These are phyloP conservation scores for Trematomus loennbergii DNA, from an alignment of 2,113 vertebrate genomes.

Conservation along the genomic window DNA sequence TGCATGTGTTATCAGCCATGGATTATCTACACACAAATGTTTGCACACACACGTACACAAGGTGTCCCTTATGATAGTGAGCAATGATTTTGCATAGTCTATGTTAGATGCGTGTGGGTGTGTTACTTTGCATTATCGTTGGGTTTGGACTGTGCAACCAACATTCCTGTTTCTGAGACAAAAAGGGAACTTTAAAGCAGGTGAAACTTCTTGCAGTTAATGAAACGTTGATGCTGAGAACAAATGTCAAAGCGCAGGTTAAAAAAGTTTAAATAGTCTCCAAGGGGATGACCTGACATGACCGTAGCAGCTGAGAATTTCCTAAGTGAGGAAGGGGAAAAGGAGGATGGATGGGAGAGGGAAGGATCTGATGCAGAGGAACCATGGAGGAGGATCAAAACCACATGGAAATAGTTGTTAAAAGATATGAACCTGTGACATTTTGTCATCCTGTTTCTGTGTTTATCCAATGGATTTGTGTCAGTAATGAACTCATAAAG, in stretches of 20 bases:
- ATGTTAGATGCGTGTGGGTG: conserved; percentile 3
- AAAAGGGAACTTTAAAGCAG: neutral
- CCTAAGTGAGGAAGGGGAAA: conserved; percentile 16
- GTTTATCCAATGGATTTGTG: neutral
- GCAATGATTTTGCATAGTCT: conserved; percentile 45
- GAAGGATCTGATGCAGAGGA: conserved; percentile 4
- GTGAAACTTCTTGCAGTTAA: neutral
- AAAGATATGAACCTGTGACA: neutral
- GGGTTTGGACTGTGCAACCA: conserved; percentile 2
- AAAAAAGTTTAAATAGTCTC: conserved; percentile 50
- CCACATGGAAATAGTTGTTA: neutral
- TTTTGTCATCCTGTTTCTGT: neutral
- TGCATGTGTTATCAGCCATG: conserved; percentile 2
- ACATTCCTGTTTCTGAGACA: neutral
- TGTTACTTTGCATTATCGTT: conserved; percentile 35
- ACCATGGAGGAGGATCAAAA: conserved; percentile 17
- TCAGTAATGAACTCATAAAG: neutral
- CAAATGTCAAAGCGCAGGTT: conserved; percentile 16
- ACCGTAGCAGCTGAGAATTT: conserved; percentile 68
- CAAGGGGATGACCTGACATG: conserved; percentile 28
- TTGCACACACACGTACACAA: conserved; percentile 5
- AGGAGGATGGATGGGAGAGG: neutral
- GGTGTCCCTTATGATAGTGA: neutral
- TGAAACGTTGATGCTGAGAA: neutral
- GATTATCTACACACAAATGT: conserved; percentile 1